phyloP scores from a whole-genome alignment of 1,140 invertebrate species.

The Drosophila sproati region DNA sequence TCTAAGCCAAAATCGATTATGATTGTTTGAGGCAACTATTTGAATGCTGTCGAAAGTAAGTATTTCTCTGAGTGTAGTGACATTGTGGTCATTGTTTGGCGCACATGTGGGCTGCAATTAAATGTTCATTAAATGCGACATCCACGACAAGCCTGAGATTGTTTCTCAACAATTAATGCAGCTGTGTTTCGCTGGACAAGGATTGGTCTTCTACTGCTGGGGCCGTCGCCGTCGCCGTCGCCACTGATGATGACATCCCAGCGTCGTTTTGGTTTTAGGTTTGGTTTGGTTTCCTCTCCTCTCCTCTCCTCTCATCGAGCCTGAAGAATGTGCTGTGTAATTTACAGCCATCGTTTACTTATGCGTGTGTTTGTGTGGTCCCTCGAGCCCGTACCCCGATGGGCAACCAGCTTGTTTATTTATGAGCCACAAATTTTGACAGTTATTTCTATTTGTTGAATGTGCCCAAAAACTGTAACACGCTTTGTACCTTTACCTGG shows the following conservation, averaged over 20 bases:
- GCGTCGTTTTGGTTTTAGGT: conserved; percentile 25
- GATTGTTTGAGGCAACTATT: too few relatives aligned
- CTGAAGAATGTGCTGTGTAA: conserved; percentile 67
- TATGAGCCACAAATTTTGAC: conserved; percentile 73
- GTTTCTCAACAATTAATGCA: conserved; percentile 66
- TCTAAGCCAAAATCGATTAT: too few relatives aligned
- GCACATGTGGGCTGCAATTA: conserved; percentile 73
- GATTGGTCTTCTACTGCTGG: conserved; percentile 28
- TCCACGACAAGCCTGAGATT: conserved; percentile 54
- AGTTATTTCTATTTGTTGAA: conserved; percentile 55
- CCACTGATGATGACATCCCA: conserved; percentile 71
- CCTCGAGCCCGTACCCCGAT: not conserved
- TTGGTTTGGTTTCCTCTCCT: not conserved
- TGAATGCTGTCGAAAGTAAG: too few relatives aligned
- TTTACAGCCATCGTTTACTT: conserved; percentile 46
- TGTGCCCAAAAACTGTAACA: conserved; percentile 32
- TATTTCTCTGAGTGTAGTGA: not conserved
- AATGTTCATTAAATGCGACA: conserved; percentile 76
- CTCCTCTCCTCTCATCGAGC: not conserved
- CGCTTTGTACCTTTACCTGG: conserved; percentile 11
- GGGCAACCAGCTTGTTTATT: conserved; percentile 42
- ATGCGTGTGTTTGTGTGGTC: conserved; percentile 47
- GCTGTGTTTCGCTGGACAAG: conserved; percentile 29
- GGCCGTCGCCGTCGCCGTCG: too few relatives aligned
- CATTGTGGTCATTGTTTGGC: conserved; percentile 44